These are phyloP conservation scores for Pipra filicauda DNA, from an alignment of 2,113 vertebrate genomes.

Conservation along the genomic window DNA sequence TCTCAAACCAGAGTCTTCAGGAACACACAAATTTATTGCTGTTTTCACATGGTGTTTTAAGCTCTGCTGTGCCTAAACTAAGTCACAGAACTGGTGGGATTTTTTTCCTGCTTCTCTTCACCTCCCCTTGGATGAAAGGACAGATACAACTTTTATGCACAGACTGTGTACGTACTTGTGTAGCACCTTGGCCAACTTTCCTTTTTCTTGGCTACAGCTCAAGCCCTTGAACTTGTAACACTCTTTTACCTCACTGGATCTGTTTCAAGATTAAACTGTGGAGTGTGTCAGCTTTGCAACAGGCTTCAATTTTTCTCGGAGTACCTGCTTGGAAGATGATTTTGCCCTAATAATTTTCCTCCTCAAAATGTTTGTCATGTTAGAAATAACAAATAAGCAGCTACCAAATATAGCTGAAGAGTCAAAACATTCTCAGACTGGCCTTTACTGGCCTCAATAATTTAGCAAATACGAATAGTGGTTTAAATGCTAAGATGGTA, in stretches of 20 bases:
- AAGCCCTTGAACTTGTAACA: constrained; percentile 43
- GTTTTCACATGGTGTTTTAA: background rate
- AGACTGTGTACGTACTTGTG: background rate
- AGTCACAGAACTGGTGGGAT: background rate
- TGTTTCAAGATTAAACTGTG: constrained; percentile 11
- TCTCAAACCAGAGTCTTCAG: background rate
- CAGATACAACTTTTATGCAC: background rate
- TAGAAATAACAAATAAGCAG: background rate
- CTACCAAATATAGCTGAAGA: background rate
- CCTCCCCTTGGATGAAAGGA: background rate
- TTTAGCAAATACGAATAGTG: background rate
- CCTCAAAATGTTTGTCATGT: background rate
- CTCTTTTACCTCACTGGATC: background rate
- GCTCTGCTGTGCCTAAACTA: background rate
- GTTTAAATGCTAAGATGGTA: background rate
- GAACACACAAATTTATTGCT: background rate
- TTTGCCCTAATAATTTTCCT: background rate
- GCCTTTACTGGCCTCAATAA: background rate
- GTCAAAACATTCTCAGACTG: background rate
- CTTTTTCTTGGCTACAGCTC: constrained; percentile 38
- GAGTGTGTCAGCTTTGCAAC: background rate
- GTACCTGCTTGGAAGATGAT: background rate
- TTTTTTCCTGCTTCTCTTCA: background rate
- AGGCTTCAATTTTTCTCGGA: background rate
- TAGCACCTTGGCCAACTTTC: background rate